Base-by-base conservation (phyloP, 2,888 invertebrate species). In the Lysandra coridon region DNA sequence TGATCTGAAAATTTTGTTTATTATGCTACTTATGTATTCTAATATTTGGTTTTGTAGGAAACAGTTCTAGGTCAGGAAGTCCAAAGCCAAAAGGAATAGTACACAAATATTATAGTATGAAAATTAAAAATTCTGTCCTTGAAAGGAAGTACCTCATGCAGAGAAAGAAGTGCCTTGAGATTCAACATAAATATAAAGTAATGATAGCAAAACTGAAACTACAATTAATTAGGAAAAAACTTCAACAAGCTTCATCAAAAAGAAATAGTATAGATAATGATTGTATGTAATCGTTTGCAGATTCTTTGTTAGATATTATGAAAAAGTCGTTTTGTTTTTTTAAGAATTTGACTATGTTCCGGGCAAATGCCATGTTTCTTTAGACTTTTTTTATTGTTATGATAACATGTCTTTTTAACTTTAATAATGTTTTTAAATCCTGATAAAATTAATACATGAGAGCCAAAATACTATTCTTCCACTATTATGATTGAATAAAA, bases 121-220 rank as follows among this genome's bases (percentile, higher is more conserved):
- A 69, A 69, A 69, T 69, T 1, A 14, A 69, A 69, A 69, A 69
- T 69, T 33, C 69, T 23, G 33, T 17, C 4, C 23, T 69, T 17
- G 69, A 69, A 69, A 69, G 69, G 14, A 69, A 69, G 33, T 69
- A 33, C 69, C 69, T 69, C 14, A 69, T 69, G 14, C 69, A 69
- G 69, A 69, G 33, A 69, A 69, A 17, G 5, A 69, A 69, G 69
- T 69, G 33, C 33, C 69, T 69, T 33, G 69, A 69, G 37, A 69
- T 69, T 33, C 69, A 69, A 23, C 69, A 69, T 14, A 69, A 69
- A 69, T 69, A 69, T 30, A 37, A 69, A 69, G 14, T 69, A 69
- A 23, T 69, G 14, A 69, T 69, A 37, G 33, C 69, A 69, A 69
- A 69, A 33, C 33, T 17, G 1, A 69, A 69, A 14, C 6, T 69